Conservation (phyloP, 2,888 invertebrate genomes). For the Thysanoteuthis rhombus region DNA sequence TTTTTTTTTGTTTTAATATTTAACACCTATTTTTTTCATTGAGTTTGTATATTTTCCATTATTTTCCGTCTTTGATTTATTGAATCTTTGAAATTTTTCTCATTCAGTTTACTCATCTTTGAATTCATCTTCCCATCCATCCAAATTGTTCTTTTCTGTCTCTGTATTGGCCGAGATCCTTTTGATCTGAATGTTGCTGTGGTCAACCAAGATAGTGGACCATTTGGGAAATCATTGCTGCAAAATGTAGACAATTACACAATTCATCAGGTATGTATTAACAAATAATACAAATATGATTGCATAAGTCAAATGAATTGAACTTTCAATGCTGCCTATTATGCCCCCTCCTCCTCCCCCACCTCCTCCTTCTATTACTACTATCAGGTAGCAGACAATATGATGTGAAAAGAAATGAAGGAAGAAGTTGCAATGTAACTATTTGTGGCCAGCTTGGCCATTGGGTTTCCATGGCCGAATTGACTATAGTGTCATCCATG, state of each 20-base stretch:
- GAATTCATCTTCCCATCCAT: conserved; percentile 93
- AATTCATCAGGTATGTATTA: conserved; percentile 64
- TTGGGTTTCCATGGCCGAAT: too few species aligned
- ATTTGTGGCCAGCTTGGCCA: too few species aligned
- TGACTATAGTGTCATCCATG: too few species aligned
- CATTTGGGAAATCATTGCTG: conserved; percentile 67
- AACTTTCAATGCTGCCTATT: too few species aligned
- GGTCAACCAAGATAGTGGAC: conserved; percentile 79
- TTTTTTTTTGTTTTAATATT: not conserved
- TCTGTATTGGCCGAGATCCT: conserved; percentile 74
- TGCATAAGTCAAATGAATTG: too few species aligned
- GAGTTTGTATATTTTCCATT: not conserved
- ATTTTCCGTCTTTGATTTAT: not conserved
- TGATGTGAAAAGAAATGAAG: too few species aligned
- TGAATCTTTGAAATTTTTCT: not conserved
- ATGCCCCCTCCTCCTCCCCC: too few species aligned
- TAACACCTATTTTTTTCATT: not conserved
- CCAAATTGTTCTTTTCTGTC: conserved; percentile 91
- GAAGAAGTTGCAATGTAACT: too few species aligned
- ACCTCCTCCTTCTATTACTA: too few species aligned
- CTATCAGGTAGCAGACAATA: too few species aligned
- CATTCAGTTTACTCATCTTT: conserved; percentile 81
- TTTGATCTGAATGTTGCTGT: conserved; percentile 82
- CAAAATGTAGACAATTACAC: conserved; percentile 79
- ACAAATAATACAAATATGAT: too few species aligned